These are phyloP conservation scores for Synaphobranchus kaupii DNA, from an alignment of 2,797 vertebrate genomes.

Conservation along the genomic window DNA sequence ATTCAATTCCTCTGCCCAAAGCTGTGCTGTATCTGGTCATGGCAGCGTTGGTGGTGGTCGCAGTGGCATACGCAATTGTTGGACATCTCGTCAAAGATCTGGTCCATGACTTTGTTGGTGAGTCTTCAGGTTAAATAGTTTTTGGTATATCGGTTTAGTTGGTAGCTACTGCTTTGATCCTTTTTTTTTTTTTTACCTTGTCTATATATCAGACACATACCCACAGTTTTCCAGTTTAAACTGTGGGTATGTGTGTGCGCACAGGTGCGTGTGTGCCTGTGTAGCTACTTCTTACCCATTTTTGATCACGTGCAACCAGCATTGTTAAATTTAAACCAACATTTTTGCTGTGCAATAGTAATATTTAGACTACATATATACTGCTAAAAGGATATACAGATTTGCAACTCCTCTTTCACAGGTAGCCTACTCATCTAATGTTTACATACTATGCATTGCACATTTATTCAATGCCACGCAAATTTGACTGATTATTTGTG, in stretches of 20 bases:
- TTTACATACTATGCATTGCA: too few species aligned
- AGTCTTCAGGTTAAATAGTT: conserved; percentile 44
- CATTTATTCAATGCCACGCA: too few species aligned
- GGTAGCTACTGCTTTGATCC: background rate
- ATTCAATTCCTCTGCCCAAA: conserved; percentile 82
- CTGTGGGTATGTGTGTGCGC: conserved; percentile 6
- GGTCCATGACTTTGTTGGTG: conserved; percentile 84
- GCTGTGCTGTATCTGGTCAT: conserved; percentile 87
- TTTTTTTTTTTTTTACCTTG: background rate
- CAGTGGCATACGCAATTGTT: conserved; percentile 85
- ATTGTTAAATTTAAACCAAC: too few species aligned
- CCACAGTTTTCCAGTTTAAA: background rate
- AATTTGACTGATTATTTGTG: background rate
- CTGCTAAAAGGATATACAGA: too few species aligned
- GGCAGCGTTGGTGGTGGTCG: conserved; percentile 86
- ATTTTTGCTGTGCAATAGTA: too few species aligned
- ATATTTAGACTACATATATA: too few species aligned
- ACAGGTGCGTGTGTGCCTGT: background rate
- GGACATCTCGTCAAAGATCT: conserved; percentile 89
- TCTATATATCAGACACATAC: background rate
- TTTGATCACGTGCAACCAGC: background rate
- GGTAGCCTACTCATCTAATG: too few species aligned
- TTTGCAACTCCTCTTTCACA: too few species aligned
- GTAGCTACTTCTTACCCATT: background rate
- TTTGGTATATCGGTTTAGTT: background rate